These are phyloP conservation scores for Lottia scabra DNA, from an alignment of 2,888 invertebrate species.

Conservation along the genomic window DNA sequence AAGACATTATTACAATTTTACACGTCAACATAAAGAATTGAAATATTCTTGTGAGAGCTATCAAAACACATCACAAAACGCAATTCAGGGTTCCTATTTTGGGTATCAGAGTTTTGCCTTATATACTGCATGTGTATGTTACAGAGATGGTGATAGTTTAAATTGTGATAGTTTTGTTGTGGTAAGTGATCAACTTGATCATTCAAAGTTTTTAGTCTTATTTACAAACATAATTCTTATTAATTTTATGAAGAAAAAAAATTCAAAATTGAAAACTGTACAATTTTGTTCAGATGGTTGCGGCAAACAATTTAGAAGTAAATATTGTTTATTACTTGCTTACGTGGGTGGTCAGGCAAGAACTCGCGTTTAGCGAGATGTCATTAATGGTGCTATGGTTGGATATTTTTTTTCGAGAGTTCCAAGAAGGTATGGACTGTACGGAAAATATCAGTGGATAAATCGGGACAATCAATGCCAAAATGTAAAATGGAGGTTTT, in stretches of 20 bases:
- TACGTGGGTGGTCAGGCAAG: background rate
- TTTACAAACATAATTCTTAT: background rate
- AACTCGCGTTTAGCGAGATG: background rate
- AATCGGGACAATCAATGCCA: too few species aligned
- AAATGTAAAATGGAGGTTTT: too few species aligned
- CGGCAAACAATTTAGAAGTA: background rate
- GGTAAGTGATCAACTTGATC: background rate
- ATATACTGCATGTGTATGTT: background rate
- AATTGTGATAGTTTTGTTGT: background rate
- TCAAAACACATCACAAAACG: background rate
- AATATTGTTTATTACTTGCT: background rate
- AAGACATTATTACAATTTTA: background rate
- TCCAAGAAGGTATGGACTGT: too few species aligned
- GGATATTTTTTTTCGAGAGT: too few species aligned
- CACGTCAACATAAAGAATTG: too few species aligned
- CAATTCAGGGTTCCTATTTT: background rate
- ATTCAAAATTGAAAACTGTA: background rate
- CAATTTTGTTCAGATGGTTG: background rate
- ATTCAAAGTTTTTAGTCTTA: background rate
- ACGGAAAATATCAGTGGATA: too few species aligned
- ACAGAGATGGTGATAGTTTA: background rate
- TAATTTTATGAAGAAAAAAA: background rate
- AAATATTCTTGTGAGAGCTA: background rate
- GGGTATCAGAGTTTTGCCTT: constrained; percentile 1
- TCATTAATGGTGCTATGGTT: background rate